Evolutionary conservation across 2,797 vertebrate species (phyloP).

Genomic region (Alcedo atthis): DNA sequence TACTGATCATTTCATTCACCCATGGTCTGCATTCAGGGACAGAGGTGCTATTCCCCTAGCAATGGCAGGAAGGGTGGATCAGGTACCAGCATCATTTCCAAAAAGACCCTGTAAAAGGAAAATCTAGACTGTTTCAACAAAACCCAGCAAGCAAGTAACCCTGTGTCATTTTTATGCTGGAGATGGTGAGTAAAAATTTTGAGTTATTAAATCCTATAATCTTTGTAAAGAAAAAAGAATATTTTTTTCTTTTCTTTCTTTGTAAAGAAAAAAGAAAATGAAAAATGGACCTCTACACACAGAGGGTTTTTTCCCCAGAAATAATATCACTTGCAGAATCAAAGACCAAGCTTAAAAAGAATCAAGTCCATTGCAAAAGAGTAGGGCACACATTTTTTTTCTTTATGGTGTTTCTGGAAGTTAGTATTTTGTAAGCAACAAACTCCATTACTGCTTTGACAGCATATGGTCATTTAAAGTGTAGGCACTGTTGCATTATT

Average conservation of each 20-base stretch:
- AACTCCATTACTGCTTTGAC: not conserved
- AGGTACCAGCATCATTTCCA: not conserved
- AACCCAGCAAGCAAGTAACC: not conserved
- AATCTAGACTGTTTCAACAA: not conserved
- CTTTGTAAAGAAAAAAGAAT: not conserved
- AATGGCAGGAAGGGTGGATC: not conserved
- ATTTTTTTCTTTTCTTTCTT: not conserved
- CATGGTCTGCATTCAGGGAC: not conserved
- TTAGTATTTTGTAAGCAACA: not conserved
- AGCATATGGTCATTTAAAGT: not conserved
- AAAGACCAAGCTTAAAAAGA: not conserved
- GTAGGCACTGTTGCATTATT: not conserved
- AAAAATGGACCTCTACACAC: accelerated
- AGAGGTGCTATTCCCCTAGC: not conserved
- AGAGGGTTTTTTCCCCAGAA: not conserved
- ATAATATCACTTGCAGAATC: not conserved
- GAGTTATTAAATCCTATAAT: not conserved
- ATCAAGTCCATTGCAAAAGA: not conserved
- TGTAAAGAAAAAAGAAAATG: not conserved
- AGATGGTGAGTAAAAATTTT: not conserved
- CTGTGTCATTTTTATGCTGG: not conserved
- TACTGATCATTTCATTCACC: conserved; percentile 1
- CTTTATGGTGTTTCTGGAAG: not conserved
- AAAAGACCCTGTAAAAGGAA: not conserved
- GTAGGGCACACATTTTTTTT: accelerated